phyloP scores from a whole-genome alignment of 2,797 vertebrate genomes.

The Coranthus polyacanthus region DNA sequence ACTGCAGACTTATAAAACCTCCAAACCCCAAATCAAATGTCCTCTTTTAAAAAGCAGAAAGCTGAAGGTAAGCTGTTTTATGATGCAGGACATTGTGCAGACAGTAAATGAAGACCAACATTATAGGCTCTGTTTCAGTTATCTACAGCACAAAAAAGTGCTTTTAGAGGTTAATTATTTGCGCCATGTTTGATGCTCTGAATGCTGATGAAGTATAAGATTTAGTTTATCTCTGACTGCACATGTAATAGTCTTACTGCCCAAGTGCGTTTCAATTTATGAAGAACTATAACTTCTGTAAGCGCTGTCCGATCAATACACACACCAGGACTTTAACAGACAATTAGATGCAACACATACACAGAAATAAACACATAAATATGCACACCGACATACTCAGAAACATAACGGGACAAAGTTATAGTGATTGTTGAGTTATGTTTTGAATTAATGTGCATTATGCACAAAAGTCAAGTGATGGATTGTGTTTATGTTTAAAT shows the following conservation, averaged over 20 bases:
- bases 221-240: slow-evolving; percentile 1
- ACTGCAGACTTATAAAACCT: background rate
- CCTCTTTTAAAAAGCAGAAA: background rate
- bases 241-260: background rate
- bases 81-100: background rate
- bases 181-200: slow-evolving; percentile 13
- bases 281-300: slow-evolving; percentile 14
- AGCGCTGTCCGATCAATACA: background rate
- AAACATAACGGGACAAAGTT: too few relatives aligned
- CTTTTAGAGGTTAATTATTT: slow-evolving; percentile 29
- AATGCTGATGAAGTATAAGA: slow-evolving; percentile 28
- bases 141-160: slow-evolving; percentile 10
- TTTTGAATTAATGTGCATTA: too few relatives aligned
- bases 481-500: background rate
- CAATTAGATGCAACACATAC: background rate
- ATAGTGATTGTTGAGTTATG: too few relatives aligned
- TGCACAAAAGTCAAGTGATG: too few relatives aligned
- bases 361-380: background rate
- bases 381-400: too few relatives aligned
- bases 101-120: slow-evolving; percentile 9
- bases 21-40: background rate
- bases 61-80: background rate
- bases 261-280: slow-evolving; percentile 25
- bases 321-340: background rate
- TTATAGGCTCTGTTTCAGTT: slow-evolving; percentile 15